Percentiles rank a stretch among this genome's conserved stretches.
Conservation (phyloP, 1,140 invertebrate genomes). For the Cyclina sinensis region DNA sequence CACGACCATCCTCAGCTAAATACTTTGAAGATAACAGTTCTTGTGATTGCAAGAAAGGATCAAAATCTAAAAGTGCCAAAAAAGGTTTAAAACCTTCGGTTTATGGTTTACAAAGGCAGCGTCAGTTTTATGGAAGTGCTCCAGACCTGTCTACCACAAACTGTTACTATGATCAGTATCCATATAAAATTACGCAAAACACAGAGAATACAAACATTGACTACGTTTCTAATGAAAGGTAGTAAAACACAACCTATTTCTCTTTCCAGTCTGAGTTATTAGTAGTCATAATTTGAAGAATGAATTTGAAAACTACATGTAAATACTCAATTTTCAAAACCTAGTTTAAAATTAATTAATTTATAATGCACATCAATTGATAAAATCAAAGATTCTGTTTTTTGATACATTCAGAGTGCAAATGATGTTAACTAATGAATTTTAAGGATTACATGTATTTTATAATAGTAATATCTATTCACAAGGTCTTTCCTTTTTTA, state of each 20-base stretch:
- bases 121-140: slow-evolving; percentile 76
- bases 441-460: no score
- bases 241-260: neutral
- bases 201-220: neutral
- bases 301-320: no score
- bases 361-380: no score
- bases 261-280: no score
- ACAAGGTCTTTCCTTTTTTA: no score
- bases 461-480: no score
- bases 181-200: slow-evolving; percentile 61
- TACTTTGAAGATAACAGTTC: slow-evolving; percentile 11
- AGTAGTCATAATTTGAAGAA: no score
- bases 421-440: no score
- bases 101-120: slow-evolving; percentile 73
- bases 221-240: neutral
- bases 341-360: no score
- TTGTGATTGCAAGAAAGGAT: neutral
- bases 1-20: slow-evolving; percentile 70
- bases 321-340: no score
- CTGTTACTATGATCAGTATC: slow-evolving; percentile 46
- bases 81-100: slow-evolving; percentile 75
- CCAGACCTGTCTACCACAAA: slow-evolving; percentile 47
- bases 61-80: slow-evolving; percentile 39
- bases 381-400: no score
- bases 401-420: no score